Conservation (phyloP, 2,888 invertebrate genomes). For the Cephonodes hylas region DNA sequence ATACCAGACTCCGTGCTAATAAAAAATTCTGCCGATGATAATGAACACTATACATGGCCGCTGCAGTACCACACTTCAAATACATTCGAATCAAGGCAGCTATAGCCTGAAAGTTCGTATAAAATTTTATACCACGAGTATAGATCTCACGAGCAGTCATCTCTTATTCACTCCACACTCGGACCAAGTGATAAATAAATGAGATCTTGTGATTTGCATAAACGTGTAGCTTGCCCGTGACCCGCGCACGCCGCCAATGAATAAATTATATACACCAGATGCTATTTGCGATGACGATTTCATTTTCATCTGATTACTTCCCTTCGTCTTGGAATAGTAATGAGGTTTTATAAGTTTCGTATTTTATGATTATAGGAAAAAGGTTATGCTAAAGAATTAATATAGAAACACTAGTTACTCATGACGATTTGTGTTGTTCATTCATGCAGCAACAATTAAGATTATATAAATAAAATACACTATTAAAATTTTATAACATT, state of each 20-base stretch:
- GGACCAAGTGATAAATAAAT: slow-evolving; percentile 14
- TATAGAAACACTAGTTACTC: no score
- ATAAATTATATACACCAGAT: slow-evolving; percentile 51
- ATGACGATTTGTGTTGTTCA: no score
- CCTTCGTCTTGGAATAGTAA: slow-evolving; percentile 49
- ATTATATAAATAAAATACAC: not conserved
- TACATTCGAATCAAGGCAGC: no score
- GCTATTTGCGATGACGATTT: slow-evolving; percentile 60
- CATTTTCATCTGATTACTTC: slow-evolving; percentile 56
- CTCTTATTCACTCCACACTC: slow-evolving; percentile 12
- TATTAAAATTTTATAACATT: not conserved
- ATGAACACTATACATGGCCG: no score
- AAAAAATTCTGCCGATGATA: no score
- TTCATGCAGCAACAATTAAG: no score
- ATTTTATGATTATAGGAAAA: not conserved
- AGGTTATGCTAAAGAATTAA: no score
- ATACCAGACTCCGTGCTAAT: no score
- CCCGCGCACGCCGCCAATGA: slow-evolving; percentile 29
- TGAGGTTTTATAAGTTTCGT: slow-evolving; percentile 28
- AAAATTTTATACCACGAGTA: not conserved
- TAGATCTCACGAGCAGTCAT: not conserved
- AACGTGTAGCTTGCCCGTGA: slow-evolving; percentile 12
- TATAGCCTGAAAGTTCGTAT: no score
- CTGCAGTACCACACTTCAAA: no score
- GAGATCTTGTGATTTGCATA: slow-evolving; percentile 11